These are phyloP conservation scores for Agonopterix heracliana DNA, from an alignment of 2,888 invertebrate species.

Conservation along the genomic window DNA sequence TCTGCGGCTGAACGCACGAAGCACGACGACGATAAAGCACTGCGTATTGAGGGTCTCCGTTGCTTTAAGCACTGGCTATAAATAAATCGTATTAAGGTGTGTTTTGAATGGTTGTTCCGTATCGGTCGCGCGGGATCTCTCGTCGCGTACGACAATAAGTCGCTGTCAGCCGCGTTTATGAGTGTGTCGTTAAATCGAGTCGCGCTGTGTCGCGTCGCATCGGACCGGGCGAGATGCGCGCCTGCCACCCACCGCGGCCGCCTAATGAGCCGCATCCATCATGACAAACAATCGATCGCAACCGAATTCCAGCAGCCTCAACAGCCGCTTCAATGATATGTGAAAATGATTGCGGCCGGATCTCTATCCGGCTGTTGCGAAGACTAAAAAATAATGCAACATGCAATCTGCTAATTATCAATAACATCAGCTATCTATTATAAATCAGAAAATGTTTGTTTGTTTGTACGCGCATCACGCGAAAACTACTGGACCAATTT, in stretches of 20 bases:
- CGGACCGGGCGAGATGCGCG: no score
- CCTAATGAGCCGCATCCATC: slow-evolving; percentile 65
- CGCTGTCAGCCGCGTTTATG: slow-evolving; percentile 53
- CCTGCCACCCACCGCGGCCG: slow-evolving; percentile 56
- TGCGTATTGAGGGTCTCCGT: slow-evolving; percentile 37
- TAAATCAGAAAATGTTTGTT: no score
- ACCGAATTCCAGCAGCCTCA: slow-evolving; percentile 25
- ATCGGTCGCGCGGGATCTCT: slow-evolving; percentile 54
- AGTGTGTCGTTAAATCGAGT: slow-evolving; percentile 46
- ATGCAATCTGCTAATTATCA: no score
- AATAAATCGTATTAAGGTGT: slow-evolving; percentile 66
- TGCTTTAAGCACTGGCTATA: slow-evolving; percentile 55
- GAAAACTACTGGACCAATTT: no score
- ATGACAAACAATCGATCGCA: slow-evolving; percentile 54
- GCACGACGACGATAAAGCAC: slow-evolving; percentile 44
- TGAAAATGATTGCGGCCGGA: no score
- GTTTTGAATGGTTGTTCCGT: slow-evolving; percentile 52
- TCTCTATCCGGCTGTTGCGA: no score
- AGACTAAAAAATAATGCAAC: no score
- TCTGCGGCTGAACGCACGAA: slow-evolving; percentile 29
- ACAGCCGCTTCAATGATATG: no score
- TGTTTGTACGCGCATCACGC: no score
- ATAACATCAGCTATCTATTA: no score
- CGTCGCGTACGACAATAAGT: slow-evolving; percentile 54
- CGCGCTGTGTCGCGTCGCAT: slow-evolving; percentile 28